Evolutionary conservation across 1,140 invertebrate species (phyloP).

Genomic region (Nixonia krombeini): DNA sequence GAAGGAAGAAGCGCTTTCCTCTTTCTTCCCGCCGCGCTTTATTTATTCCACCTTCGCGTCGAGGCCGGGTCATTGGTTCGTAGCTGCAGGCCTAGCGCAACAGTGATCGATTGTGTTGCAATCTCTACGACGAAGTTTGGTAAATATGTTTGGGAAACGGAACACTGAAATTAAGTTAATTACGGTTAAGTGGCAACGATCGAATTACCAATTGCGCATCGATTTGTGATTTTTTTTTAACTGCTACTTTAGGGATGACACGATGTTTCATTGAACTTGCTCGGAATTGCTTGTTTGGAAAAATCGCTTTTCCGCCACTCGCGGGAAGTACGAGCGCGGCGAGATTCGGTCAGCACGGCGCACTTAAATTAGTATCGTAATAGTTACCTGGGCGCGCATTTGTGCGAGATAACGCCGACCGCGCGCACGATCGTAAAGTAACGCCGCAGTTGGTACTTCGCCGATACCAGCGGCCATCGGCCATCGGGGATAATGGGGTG

Average conservation of each 20-base stretch:
- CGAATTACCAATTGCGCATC: too few species aligned
- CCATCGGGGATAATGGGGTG: constrained; percentile 63
- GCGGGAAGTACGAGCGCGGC: neutral
- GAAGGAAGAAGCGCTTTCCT: neutral
- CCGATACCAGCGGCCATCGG: constrained; percentile 60
- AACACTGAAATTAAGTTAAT: too few species aligned
- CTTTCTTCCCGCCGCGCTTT: neutral
- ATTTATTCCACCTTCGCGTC: neutral
- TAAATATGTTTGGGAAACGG: too few species aligned
- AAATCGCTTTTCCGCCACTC: neutral
- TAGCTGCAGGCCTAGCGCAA: neutral
- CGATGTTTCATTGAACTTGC: too few species aligned
- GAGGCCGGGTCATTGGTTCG: neutral
- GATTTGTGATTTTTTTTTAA: too few species aligned
- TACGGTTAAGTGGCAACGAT: too few species aligned
- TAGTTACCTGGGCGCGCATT: constrained; percentile 44
- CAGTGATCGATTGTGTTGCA: too few species aligned
- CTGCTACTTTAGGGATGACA: too few species aligned
- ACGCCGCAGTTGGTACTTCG: constrained; percentile 56
- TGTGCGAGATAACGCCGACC: constrained; percentile 39
- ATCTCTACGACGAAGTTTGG: too few species aligned
- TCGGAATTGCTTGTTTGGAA: neutral
- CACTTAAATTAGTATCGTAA: constrained; percentile 41
- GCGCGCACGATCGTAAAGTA: constrained; percentile 54
- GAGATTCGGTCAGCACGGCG: constrained; percentile 4